Percentiles rank a stretch among this genome's conserved stretches.
These are phyloP conservation scores for Procavia capensis DNA, from an alignment of 2,113 vertebrate genomes.

Conservation along the genomic window DNA sequence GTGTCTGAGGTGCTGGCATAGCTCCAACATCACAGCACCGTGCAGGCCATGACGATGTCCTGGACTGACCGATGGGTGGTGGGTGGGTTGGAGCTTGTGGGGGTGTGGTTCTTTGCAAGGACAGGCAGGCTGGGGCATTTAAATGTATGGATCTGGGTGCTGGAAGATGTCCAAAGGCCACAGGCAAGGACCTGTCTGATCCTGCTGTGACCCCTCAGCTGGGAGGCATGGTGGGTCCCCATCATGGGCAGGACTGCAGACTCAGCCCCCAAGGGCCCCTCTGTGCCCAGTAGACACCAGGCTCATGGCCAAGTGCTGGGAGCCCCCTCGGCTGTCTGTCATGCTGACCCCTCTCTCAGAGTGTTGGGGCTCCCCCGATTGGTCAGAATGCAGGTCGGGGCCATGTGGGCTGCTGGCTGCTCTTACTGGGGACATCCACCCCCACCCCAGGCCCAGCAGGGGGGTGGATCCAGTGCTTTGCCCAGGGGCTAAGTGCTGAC, in stretches of 20 bases:
- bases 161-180: background rate
- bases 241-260: background rate
- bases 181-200: background rate
- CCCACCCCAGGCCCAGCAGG: background rate
- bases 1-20: background rate
- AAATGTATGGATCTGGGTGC: background rate
- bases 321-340: background rate
- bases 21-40: background rate
- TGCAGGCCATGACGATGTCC: background rate
- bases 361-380: accelerated
- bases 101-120: background rate
- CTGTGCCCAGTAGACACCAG: background rate
- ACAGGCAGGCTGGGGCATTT: background rate
- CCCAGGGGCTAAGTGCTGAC: background rate
- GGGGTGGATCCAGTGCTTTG: background rate
- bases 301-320: background rate
- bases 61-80: background rate
- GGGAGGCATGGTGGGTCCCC: background rate
- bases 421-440: background rate
- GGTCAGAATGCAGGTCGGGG: background rate
- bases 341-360: no score
- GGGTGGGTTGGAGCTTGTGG: background rate
- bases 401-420: background rate
- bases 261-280: background rate
- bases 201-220: background rate